Evolutionary conservation across 2,888 invertebrate species (phyloP).

Genomic region (Lamellibrachia satsuma): DNA sequence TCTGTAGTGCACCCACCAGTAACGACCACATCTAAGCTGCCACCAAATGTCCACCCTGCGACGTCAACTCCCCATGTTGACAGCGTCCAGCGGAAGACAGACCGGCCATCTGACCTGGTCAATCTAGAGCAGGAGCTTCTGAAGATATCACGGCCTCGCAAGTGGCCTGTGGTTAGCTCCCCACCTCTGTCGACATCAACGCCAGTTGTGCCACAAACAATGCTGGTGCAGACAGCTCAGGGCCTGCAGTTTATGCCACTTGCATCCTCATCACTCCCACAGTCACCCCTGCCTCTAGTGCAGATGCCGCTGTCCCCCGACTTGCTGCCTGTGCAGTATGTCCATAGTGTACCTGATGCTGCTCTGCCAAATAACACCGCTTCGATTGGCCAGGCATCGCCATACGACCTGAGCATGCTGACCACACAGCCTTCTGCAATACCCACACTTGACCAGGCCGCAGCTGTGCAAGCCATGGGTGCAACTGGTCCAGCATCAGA

Average conservation of each 20-base stretch:
- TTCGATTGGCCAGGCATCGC: background rate
- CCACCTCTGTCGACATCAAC: constrained; percentile 1
- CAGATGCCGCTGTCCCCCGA: background rate
- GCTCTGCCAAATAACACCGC: background rate
- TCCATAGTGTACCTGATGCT: constrained; percentile 11
- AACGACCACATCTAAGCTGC: background rate
- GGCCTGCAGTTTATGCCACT: background rate
- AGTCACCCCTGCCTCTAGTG: background rate
- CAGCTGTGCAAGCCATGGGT: background rate
- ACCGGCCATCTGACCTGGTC: background rate
- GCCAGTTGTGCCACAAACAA: background rate
- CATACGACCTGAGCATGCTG: background rate
- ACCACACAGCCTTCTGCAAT: background rate
- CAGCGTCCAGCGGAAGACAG: background rate
- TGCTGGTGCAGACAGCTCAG: constrained; percentile 1
- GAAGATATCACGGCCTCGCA: constrained; percentile 7
- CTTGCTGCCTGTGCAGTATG: background rate
- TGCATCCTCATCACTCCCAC: background rate
- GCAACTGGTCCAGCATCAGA: background rate
- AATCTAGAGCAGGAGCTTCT: constrained; percentile 17
- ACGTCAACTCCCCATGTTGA: background rate
- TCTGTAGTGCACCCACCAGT: background rate
- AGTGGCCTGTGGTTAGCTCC: background rate
- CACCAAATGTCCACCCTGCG: background rate
- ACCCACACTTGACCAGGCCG: background rate